Percentiles rank a stretch among this genome's conserved stretches.
Evolutionary conservation across 2,888 invertebrate species (phyloP).

Genomic region (Notodonta ziczac): DNA sequence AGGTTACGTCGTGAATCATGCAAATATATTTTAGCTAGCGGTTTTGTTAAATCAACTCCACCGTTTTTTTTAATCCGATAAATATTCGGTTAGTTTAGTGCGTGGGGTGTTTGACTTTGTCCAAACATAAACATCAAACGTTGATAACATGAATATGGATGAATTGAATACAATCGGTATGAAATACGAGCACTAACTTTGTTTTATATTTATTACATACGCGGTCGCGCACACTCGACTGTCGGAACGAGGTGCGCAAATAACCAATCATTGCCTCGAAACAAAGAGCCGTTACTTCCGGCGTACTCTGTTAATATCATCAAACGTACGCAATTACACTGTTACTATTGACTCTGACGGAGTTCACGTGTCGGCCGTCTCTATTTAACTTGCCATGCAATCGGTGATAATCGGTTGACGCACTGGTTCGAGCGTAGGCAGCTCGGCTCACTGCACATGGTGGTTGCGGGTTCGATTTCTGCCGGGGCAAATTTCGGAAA

Average conservation of each 20-base stretch:
- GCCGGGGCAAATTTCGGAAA: too few relatives aligned
- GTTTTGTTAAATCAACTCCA: neutral
- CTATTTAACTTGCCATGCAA: too few relatives aligned
- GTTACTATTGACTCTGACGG: too few relatives aligned
- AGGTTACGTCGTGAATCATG: neutral
- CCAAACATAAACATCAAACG: conserved; percentile 2
- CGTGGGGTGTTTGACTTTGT: neutral
- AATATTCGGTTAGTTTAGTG: neutral
- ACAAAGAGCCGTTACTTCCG: too few relatives aligned
- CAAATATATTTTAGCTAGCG: neutral
- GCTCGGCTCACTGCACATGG: too few relatives aligned
- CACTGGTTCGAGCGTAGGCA: too few relatives aligned
- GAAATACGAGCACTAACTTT: conserved; percentile 10
- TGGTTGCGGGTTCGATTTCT: too few relatives aligned
- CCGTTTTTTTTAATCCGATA: neutral
- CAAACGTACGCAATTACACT: too few relatives aligned
- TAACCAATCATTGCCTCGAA: neutral
- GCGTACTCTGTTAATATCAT: too few relatives aligned
- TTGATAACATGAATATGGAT: conserved; percentile 3
- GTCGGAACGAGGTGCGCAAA: neutral
- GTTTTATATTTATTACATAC: conserved; percentile 16
- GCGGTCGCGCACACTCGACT: neutral
- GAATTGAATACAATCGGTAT: conserved; percentile 1
- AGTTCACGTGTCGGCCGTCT: too few relatives aligned
- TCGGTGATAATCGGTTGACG: too few relatives aligned